Evolutionary conservation across 1,140 invertebrate species (phyloP).

Genomic region (Euura lappo): DNA sequence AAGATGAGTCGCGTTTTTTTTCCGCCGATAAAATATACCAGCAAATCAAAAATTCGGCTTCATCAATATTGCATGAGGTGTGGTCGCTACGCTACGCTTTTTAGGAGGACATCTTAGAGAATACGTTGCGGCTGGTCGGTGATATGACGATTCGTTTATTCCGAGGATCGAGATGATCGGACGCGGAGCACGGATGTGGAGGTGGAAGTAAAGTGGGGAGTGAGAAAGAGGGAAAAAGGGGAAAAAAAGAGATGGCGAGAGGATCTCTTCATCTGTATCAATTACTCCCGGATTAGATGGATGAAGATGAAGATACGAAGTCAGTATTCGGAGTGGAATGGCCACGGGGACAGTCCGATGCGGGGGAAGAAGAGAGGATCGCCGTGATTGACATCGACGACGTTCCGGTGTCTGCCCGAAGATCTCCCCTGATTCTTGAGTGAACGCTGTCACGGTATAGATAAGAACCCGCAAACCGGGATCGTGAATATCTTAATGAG

Average conservation of each 20-base stretch:
- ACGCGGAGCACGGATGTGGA: constrained; percentile 17
- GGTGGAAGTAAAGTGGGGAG: constrained; percentile 16
- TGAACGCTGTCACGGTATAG: constrained; percentile 57
- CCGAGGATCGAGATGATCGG: background rate
- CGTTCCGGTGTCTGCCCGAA: constrained; percentile 39
- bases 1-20: background rate
- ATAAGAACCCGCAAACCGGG: constrained; percentile 48
- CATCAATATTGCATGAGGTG: constrained; percentile 2
- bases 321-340: constrained; percentile 2
- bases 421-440: constrained; percentile 57
- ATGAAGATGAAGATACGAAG: constrained; percentile 55
- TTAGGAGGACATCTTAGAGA: background rate
- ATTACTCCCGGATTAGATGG: constrained; percentile 63
- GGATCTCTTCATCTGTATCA: constrained; percentile 62
- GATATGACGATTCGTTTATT: background rate
- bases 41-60: background rate
- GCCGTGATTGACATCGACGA: constrained; percentile 57
- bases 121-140: background rate
- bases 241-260: constrained; percentile 25
- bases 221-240: background rate
- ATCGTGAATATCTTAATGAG: constrained; percentile 60
- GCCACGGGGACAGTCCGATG: background rate
- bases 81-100: background rate
- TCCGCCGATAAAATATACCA: too few relatives aligned
- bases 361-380: constrained; percentile 16